These are phyloP conservation scores for Macaca mulatta DNA, from an alignment of 2,113 vertebrate genomes.

Conservation along the genomic window DNA sequence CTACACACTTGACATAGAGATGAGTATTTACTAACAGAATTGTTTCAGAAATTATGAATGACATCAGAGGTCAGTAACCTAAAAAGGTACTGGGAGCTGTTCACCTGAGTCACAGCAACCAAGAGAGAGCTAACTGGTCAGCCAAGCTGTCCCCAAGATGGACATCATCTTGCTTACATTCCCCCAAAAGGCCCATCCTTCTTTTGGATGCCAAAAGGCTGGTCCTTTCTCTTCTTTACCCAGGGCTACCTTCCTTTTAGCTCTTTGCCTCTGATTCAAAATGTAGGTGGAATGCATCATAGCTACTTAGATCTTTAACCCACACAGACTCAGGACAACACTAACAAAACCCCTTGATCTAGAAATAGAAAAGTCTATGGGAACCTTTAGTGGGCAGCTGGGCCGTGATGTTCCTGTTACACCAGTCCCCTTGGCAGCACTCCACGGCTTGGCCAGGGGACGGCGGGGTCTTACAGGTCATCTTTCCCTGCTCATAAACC, in stretches of 20 bases:
- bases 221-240: not conserved
- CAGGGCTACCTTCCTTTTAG: not conserved
- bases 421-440: slow-evolving; percentile 96
- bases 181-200: not conserved
- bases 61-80: not conserved
- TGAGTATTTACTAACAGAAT: not conserved
- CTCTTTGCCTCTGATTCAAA: not conserved
- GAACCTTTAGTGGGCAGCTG: slow-evolving; percentile 91
- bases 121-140: not conserved
- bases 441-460: slow-evolving; percentile 96
- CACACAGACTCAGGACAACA: not conserved
- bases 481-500: slow-evolving; percentile 94
- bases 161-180: not conserved
- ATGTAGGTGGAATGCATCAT: not conserved
- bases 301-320: not conserved
- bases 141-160: not conserved
- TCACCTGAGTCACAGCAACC: not conserved
- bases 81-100: not conserved
- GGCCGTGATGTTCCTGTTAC: slow-evolving; percentile 95
- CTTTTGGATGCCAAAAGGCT: not conserved
- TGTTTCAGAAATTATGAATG: not conserved
- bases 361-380: not conserved
- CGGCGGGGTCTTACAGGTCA: slow-evolving; percentile 97
- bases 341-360: slow-evolving; percentile 12
- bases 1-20: not conserved